These are phyloP conservation scores for Pelobates fuscus DNA, from an alignment of 2,113 vertebrate genomes.

Conservation along the genomic window DNA sequence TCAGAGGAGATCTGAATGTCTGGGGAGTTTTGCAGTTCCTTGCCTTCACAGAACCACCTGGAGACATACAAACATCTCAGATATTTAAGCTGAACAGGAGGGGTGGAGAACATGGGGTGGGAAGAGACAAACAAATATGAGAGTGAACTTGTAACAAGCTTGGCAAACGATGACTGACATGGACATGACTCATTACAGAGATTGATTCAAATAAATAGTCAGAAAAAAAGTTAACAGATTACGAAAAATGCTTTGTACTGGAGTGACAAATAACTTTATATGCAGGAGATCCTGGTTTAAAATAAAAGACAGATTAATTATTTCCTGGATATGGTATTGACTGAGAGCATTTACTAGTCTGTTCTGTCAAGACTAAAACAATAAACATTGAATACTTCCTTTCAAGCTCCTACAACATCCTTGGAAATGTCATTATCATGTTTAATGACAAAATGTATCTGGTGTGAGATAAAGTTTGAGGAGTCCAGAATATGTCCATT, in stretches of 20 bases:
- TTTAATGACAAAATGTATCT: too few species aligned
- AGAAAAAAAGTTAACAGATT: conserved; percentile 19
- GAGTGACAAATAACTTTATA: conserved; percentile 23
- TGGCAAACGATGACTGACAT: background rate
- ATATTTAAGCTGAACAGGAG: conserved; percentile 23
- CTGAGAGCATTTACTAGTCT: conserved; percentile 18
- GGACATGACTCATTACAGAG: conserved; percentile 36
- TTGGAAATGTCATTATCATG: too few species aligned
- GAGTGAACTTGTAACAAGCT: background rate
- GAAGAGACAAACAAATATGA: background rate
- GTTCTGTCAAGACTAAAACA: conserved; percentile 13
- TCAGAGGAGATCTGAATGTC: conserved; percentile 86
- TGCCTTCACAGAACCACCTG: conserved; percentile 99
- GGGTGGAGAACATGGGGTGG: background rate
- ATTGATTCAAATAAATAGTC: conserved; percentile 28
- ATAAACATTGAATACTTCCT: background rate
- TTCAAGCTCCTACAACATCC: background rate
- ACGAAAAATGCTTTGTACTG: conserved; percentile 16
- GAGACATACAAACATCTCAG: conserved; percentile 37
- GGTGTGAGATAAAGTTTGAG: too few species aligned
- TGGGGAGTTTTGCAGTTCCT: conserved; percentile 85
- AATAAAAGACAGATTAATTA: conserved; percentile 37
- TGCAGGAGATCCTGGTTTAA: conserved; percentile 2
- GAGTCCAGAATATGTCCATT: too few species aligned
- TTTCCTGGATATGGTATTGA: conserved; percentile 27